phyloP scores from a whole-genome alignment of 2,888 invertebrate species.

The Aethes cnicana region DNA sequence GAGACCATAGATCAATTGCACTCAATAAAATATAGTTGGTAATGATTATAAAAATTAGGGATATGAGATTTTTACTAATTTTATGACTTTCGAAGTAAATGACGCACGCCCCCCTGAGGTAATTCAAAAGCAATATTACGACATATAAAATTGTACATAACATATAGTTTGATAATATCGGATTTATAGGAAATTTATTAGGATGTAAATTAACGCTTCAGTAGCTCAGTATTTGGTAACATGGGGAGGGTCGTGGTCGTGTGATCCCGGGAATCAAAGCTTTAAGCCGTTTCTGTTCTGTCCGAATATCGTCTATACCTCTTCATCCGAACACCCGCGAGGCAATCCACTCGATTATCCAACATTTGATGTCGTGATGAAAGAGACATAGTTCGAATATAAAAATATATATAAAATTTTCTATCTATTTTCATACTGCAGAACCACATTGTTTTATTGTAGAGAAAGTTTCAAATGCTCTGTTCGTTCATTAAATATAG shows the following conservation, averaged over 20 bases:
- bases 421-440: constrained; percentile 76
- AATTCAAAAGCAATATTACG: constrained; percentile 82
- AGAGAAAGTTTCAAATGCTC: constrained; percentile 57
- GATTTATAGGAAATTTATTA: constrained; percentile 80
- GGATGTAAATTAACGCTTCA: constrained; percentile 67
- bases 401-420: constrained; percentile 59
- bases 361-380: constrained; percentile 29
- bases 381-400: constrained; percentile 56
- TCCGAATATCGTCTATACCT: constrained; percentile 56
- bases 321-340: constrained; percentile 39
- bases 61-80: constrained; percentile 77
- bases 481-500: constrained; percentile 31
- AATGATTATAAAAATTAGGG: constrained; percentile 67
- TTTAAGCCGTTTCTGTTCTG: constrained; percentile 75
- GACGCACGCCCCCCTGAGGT: constrained; percentile 79
- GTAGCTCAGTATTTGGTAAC: constrained; percentile 65
- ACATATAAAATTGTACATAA: constrained; percentile 80
- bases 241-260: constrained; percentile 67
- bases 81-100: constrained; percentile 67
- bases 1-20: constrained; percentile 67
- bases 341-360: constrained; percentile 3
- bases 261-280: constrained; percentile 81
- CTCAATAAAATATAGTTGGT: constrained; percentile 65
- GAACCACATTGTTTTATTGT: constrained; percentile 58
- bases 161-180: constrained; percentile 80